Percentiles rank a stretch among this genome's conserved stretches.
Evolutionary conservation across 2,113 vertebrate species (phyloP).

Genomic region (Centropus bengalensis): DNA sequence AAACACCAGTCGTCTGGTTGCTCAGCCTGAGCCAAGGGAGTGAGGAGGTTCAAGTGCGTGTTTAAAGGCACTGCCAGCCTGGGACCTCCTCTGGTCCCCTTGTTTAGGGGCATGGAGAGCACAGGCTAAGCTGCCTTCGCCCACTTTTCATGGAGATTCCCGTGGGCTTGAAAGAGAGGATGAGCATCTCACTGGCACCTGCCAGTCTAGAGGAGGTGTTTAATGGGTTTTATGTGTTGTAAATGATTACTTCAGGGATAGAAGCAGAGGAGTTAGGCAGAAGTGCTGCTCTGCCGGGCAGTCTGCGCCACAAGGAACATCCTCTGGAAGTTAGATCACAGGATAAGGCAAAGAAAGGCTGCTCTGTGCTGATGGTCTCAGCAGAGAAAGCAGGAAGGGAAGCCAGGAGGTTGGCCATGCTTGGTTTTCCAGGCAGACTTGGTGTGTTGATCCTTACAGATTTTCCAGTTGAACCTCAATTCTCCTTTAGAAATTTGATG

Average conservation of each 20-base stretch:
- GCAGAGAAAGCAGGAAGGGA: not conserved
- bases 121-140: not conserved
- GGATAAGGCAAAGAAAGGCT: not conserved
- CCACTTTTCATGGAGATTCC: fast-evolving
- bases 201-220: not conserved
- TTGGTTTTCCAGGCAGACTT: not conserved
- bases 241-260: not conserved
- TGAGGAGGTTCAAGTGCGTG: not conserved
- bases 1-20: not conserved
- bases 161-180: not conserved
- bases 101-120: fast-evolving
- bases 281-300: not conserved
- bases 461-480: not conserved
- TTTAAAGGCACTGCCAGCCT: not conserved
- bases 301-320: not conserved
- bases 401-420: not conserved
- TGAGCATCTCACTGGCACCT: not conserved
- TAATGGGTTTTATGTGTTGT: not conserved
- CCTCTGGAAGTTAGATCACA: not conserved
- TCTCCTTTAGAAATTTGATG: not conserved
- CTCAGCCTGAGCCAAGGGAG: not conserved
- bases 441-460: not conserved
- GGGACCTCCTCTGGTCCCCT: not conserved
- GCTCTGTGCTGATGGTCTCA: not conserved
- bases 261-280: not conserved